Base-by-base conservation (phyloP, 2,797 vertebrate species). In the Pitangus sulphuratus region DNA sequence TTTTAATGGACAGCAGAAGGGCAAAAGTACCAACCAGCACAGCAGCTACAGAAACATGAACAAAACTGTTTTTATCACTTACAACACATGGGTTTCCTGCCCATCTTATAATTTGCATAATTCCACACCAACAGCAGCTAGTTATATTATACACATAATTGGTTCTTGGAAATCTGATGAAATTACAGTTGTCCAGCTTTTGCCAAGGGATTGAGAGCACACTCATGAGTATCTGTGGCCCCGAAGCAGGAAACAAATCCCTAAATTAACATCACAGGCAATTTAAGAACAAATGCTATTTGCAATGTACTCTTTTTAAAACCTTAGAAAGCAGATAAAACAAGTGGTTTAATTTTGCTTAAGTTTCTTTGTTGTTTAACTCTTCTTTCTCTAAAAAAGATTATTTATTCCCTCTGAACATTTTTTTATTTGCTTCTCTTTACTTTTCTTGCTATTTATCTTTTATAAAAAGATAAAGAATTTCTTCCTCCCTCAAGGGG, bases 161-260 rank as follows among this genome's bases (percentile, higher is more conserved):
- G 14, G 8, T 75, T 93, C 72, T 56, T 88, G 83, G 57, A 88
- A 94, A 89, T 83, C 28, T 9, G 18, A 47, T 53, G 50, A 76
- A 87, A 87, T 75, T 85, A 25, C 48, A 53, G 6, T 20, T 78
- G 39, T 44, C 47, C 1, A 13, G 58, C 20, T 85, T 87, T 78
- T 91, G 35, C 54, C 50, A 19, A 0, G 0, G 37, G n/a, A 31
- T 13, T 12, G n/a, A 78, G 51, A 69, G 24, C 26, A 42, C 20
- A 11, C 16, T 88, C 22, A 54, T 3, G 22, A 30, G 35, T 45
- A 31, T 20, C 16, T 80, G n/a, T 61, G 79, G 47, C 72, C 42
- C 57, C 20, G 7, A 26, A 85, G 15, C 45, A 60, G n/a, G 21
- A 60, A 92, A 12, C 6, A 24, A 53, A 93, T 74, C 0, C 1